Evolutionary conservation across 2,888 invertebrate genomes (phyloP).

Genomic region (Agelastica alni): DNA sequence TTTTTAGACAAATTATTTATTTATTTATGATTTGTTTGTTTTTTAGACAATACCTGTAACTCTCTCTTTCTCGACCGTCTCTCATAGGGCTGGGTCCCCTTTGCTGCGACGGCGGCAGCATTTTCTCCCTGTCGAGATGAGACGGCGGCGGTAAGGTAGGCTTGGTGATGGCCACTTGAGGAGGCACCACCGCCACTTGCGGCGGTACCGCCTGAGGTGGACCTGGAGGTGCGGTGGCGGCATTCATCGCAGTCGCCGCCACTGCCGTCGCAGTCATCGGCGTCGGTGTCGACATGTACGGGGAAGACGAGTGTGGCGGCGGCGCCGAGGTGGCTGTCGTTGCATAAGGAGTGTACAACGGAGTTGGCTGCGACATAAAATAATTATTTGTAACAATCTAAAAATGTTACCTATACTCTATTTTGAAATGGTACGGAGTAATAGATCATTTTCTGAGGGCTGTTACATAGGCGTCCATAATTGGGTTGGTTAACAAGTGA

Average conservation of each 20-base stretch:
- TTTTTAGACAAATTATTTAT: too few relatives aligned
- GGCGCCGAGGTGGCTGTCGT: slow-evolving; percentile 64
- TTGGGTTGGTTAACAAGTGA: too few relatives aligned
- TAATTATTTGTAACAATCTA: too few relatives aligned
- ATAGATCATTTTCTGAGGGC: too few relatives aligned
- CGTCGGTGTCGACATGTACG: slow-evolving; percentile 19
- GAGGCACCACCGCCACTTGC: slow-evolving; percentile 26
- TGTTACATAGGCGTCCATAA: too few relatives aligned
- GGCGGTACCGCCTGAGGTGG: slow-evolving; percentile 28
- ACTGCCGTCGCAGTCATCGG: slow-evolving; percentile 11
- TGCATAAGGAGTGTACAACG: slow-evolving; percentile 80
- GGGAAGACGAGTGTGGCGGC: slow-evolving; percentile 63
- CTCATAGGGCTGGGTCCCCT: slow-evolving; percentile 71
- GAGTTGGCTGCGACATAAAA: slow-evolving; percentile 57
- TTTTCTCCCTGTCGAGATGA: slow-evolving; percentile 33
- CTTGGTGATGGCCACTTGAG: slow-evolving; percentile 11
- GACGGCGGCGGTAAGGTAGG: slow-evolving; percentile 2
- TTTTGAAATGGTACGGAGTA: too few relatives aligned
- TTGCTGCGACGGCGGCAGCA: slow-evolving; percentile 66
- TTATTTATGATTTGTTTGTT: too few relatives aligned
- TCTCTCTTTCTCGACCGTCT: slow-evolving; percentile 74
- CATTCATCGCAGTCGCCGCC: slow-evolving; percentile 7
- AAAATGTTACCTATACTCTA: too few relatives aligned
- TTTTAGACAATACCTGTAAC: slow-evolving; percentile 72
- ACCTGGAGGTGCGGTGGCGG: slow-evolving; percentile 24